Base-by-base conservation (phyloP, 2,888 invertebrate genomes). In the Cantharis lateralis region DNA sequence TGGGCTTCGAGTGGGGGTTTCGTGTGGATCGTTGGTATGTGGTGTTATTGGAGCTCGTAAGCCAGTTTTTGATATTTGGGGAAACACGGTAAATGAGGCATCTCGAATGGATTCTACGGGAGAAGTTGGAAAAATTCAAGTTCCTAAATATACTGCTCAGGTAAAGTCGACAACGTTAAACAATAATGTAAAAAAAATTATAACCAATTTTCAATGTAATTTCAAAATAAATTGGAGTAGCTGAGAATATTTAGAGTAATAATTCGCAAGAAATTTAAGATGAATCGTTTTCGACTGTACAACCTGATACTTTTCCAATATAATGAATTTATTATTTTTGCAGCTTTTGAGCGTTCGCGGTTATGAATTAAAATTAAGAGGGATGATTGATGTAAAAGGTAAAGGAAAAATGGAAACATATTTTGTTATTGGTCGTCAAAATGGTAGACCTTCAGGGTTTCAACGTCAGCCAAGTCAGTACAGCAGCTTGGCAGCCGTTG, bases 91-190 rank as follows among this genome's bases (percentile, higher is more conserved):
- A 0, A 98, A 98, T 88, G 96, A 98, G 83, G 97, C 98, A 2
- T 96, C 97, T n/a, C 91, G 98, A 61, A 98, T 98, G 98, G 98
- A 98, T 88, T 95, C 95, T 48, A 97, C 96, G 0, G 98, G 98
- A 0, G 91, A 93, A 62, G 93, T 95, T 90, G 96, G 95, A 83
- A 92, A 93, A 78, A 96, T 98, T 81, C 98, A 98, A 90, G 97
- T 98, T 78, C 95, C 96, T 15, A 92, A 92, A 82, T 93, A 93
- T 77, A 95, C 95, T 13, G 95, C 95, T n/a, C 92, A 93, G 88
- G 93, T 95, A 74, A 63, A 10, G 11, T 15, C 15, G 0, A 13
- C 15, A 15, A n/a, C 2, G 11, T 11, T 15, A 26, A 26, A 11
- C 28, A 11, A 11, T 62, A 9, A 68, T 18, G 18, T n/a, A n/a